Conservation (phyloP, 92 coral and sea anemone genomes). For the Galaxea fascicularis region DNA sequence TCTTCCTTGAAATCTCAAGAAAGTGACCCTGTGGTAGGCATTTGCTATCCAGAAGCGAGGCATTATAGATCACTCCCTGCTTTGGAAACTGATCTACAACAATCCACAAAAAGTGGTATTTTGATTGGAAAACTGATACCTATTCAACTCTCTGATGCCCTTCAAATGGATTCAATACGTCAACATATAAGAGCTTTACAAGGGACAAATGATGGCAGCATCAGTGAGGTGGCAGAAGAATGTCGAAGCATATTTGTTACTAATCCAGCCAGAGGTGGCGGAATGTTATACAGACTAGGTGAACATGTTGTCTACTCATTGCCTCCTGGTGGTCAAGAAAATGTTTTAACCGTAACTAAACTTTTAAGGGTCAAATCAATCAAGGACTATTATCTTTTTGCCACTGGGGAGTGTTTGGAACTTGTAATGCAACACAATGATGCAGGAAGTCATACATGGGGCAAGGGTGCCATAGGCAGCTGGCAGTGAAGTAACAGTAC, state of each 20-base stretch:
- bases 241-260: conserved; percentile 32
- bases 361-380: neutral
- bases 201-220: neutral
- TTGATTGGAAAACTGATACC: too few relatives aligned
- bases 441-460: neutral
- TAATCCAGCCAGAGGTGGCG: conserved; percentile 1
- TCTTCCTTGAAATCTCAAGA: neutral
- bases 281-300: conserved; percentile 35
- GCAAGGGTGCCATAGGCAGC: neutral
- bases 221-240: conserved; percentile 42
- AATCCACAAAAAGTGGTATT: too few relatives aligned
- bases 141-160: too few relatives aligned
- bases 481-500: neutral
- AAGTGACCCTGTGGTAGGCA: neutral
- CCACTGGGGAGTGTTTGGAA: neutral
- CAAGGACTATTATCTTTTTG: neutral
- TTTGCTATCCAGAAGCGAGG: too few relatives aligned
- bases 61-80: conserved; percentile 18
- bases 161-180: neutral
- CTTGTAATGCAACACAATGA: neutral
- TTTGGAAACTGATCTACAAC: too few relatives aligned
- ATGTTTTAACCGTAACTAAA: conserved; percentile 19
- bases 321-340: conserved; percentile 4
- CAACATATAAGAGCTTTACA: conserved; percentile 4
- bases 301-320: conserved; percentile 47